Base-by-base conservation (phyloP, 2,113 vertebrate genomes). In the Boulengeromyrus knoepffleri region DNA sequence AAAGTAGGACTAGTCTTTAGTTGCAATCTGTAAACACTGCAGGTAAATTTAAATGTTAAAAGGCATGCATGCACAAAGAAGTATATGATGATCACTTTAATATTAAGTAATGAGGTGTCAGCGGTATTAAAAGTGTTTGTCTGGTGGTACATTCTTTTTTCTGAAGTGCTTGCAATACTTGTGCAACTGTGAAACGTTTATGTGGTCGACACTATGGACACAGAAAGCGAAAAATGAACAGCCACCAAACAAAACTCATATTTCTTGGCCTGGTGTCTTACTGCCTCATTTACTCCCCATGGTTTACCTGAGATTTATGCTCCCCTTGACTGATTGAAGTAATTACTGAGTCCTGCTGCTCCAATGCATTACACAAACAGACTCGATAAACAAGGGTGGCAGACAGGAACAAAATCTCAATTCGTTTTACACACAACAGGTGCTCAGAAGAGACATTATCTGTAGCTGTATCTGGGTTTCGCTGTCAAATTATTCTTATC, bases 321-420 rank as follows among this genome's bases (percentile, higher is more conserved):
- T 92, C 91, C 95, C 91, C 90, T 94, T 96, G 94, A 94, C 92
- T 93, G 94, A 94, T 94, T 93, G 94, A 90, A 15, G 13, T 95
- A 95, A 96, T 96, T 95, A 94, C 91, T 93, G 77, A 92, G 91
- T 91, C 94, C 92, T 94, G 94, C 93, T 95, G 95, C 93, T 95
- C 70, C 90, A 91, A 91, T 93, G 62, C 91, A 94, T 94, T 95
- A 94, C 92, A 93, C 93, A 95, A 95, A 97, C 93, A 93, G 94
- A 95, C 88, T 87, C 56, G 93, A 93, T 92, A 88, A 90, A 83
- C 87, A 90, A 88, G 93, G 74, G 31, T 91, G 91, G 92, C 39
- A 85, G 90, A 89, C 91, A 90, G 90, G 89, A 91, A 90, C 27
- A 36, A 88, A 56, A 56, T 77, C 85, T 47, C 15, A 46, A 89